These are phyloP conservation scores for Sebastes flavidus DNA, from an alignment of 2,797 vertebrate species.

Conservation along the genomic window DNA sequence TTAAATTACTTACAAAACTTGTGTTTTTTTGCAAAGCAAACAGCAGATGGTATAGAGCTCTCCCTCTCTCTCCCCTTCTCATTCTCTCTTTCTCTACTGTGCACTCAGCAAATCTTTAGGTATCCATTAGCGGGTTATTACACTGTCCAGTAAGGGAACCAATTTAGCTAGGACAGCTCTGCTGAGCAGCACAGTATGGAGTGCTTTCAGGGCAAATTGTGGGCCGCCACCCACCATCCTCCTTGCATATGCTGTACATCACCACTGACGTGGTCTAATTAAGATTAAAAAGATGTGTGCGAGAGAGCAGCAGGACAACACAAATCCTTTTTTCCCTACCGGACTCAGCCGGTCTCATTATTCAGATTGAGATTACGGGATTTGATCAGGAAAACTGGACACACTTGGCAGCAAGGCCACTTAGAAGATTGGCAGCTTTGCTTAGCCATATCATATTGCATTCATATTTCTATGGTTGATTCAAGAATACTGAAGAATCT, in stretches of 20 bases:
- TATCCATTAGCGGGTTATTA: constrained; percentile 80
- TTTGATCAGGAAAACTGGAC: constrained; percentile 4
- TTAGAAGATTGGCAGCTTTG: neutral
- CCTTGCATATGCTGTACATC: constrained; percentile 66
- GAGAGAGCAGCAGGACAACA: constrained; percentile 31
- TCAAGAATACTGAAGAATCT: neutral
- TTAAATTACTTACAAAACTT: neutral
- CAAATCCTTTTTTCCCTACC: neutral
- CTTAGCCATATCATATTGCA: neutral
- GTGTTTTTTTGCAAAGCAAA: constrained; percentile 20
- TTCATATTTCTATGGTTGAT: neutral
- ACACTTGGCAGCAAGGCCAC: neutral
- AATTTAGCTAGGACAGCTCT: constrained; percentile 76
- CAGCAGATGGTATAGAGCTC: constrained; percentile 10
- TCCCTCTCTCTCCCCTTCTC: constrained; percentile 12
- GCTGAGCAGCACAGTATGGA: constrained; percentile 78
- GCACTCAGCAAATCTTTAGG: constrained; percentile 73
- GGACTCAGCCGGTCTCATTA: neutral
- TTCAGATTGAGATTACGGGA: constrained; percentile 15
- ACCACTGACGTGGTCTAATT: constrained; percentile 72
- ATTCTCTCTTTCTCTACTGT: constrained; percentile 42
- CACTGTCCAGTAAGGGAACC: constrained; percentile 71
- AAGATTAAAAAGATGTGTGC: constrained; percentile 61
- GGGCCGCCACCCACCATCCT: constrained; percentile 31
- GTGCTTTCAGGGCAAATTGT: constrained; percentile 80